Percentiles rank a stretch among this genome's conserved stretches.
These are phyloP conservation scores for Julus scandinavius DNA, from an alignment of 2,888 invertebrate species.

Conservation along the genomic window DNA sequence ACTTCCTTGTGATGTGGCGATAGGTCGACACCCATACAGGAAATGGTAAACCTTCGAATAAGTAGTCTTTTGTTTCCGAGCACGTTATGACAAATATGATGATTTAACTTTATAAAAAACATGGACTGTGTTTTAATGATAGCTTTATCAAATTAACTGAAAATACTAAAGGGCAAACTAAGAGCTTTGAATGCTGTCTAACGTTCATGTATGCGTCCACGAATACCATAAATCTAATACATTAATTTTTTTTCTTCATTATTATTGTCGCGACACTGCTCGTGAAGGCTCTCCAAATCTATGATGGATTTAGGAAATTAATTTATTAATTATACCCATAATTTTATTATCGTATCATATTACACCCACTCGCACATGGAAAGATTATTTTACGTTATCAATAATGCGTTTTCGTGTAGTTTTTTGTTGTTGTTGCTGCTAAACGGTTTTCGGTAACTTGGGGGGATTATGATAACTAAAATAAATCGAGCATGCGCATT, in stretches of 20 bases:
- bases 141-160: neutral
- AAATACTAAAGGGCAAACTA: neutral
- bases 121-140: neutral
- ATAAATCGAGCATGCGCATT: neutral
- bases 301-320: neutral
- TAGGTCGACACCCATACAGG: constrained; percentile 14
- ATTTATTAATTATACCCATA: neutral
- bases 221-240: neutral
- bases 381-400: neutral
- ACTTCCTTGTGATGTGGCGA: constrained; percentile 9
- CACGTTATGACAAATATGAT: neutral
- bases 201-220: neutral
- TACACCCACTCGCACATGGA: neutral
- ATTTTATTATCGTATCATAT: neutral
- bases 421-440: neutral
- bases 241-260: neutral
- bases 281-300: neutral
- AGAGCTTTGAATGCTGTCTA: neutral
- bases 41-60: constrained; percentile 13
- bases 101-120: neutral
- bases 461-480: too few relatives aligned
- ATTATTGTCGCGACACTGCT: neutral
- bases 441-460: neutral
- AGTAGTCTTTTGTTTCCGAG: constrained; percentile 27
- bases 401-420: neutral